Base-by-base conservation (phyloP, 2,797 vertebrate genomes). In the Amazona finschi region DNA sequence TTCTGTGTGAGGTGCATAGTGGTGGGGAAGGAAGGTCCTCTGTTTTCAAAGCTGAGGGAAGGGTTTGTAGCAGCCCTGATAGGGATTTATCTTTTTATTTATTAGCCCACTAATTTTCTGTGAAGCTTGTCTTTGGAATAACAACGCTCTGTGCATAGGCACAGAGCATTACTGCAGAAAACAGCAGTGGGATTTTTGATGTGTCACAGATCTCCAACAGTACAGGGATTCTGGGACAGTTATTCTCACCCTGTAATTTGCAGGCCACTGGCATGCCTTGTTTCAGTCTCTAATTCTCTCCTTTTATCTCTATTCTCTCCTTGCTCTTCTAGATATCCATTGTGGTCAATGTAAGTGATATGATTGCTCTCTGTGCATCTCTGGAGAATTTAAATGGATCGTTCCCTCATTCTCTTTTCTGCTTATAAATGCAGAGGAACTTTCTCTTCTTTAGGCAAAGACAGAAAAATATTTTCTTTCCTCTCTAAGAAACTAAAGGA, bases 281-380 rank as follows among this genome's bases (percentile, higher is more conserved):
- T 31, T 65, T 80, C 46, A 87, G 57, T 46, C 22, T 87, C 83
- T 93, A 89, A 91, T 82, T 86, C 28, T 65, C 71, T 76, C 43
- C 6, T 90, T 93, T 95, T 78, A 85, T 95, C 87, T 95, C 41
- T 80, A 3, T 82, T 93, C 58, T 36, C 33, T 76, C 33, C 46
- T 70, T 88, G 73, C 75, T 86, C 57, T 85, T 88, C 67, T 60
- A 30, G 64, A 2, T 88, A 85, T 60, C 53, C 87, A 83, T 36
- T 93, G 75, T 90, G 94, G 92, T 69, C 80, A 79, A 2, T 94
- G 85, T 90, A 80, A 95, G 19, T 38, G 67, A 61, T 77, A 61
- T 4, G 3, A 28, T 53, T 96, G 86, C 75, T 78, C n/a, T 73
- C 60, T 73, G 33, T 73, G 74, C 67, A 24, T 74, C 67, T 65